Evolutionary conservation across 2,113 vertebrate species (phyloP).

Genomic region (Hypomesus transpacificus): DNA sequence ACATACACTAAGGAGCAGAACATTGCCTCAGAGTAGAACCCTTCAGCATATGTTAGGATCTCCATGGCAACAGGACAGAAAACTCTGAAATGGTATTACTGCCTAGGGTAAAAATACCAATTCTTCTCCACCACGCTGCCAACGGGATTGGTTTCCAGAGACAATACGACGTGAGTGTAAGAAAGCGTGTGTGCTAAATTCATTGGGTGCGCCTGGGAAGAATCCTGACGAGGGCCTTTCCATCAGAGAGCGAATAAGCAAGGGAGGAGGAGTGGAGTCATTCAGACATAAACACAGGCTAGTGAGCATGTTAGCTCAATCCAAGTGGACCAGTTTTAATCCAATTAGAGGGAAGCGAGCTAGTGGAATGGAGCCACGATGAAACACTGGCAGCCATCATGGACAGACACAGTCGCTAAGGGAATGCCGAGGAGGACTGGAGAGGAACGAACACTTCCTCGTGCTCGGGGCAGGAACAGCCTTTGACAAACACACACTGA

Average conservation of each 20-base stretch:
- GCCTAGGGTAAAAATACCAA: no score
- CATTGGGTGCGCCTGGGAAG: slow-evolving; percentile 27
- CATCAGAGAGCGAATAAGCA: slow-evolving; percentile 36
- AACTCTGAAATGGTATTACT: slow-evolving; percentile 47
- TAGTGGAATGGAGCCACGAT: slow-evolving; percentile 41
- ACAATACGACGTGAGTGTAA: slow-evolving; percentile 30
- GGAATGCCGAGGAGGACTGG: not conserved
- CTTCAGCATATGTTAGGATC: slow-evolving; percentile 60
- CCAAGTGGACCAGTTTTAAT: slow-evolving; percentile 58
- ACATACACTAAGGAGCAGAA: not conserved
- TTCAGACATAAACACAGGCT: slow-evolving; percentile 47
- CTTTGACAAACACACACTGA: not conserved
- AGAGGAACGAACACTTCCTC: no score
- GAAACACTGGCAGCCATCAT: slow-evolving; percentile 57
- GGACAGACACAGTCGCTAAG: slow-evolving; percentile 18
- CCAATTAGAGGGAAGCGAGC: slow-evolving; percentile 58
- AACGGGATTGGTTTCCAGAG: slow-evolving; percentile 21
- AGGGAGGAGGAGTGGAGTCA: slow-evolving; percentile 27
- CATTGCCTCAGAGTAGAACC: no score
- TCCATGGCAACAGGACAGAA: slow-evolving; percentile 61
- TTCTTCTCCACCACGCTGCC: no score
- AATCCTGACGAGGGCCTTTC: slow-evolving; percentile 41
- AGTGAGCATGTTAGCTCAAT: slow-evolving; percentile 35
- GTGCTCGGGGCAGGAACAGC: no score
- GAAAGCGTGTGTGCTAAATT: slow-evolving; percentile 40